Evolutionary conservation across 2,113 vertebrate species (phyloP).

Genomic region (Tyto alba): DNA sequence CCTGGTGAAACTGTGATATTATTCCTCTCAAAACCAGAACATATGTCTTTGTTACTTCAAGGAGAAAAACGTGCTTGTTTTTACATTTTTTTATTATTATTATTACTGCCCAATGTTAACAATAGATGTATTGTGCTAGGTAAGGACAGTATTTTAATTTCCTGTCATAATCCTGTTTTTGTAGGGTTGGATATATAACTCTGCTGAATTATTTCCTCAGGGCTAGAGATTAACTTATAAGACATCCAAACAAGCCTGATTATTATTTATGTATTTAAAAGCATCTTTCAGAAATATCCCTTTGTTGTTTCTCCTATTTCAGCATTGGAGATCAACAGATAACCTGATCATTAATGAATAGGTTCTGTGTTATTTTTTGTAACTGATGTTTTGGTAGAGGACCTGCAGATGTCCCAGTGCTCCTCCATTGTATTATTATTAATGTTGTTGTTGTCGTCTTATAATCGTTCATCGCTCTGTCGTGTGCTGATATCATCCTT

Average conservation of each 20-base stretch:
- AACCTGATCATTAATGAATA: not conserved
- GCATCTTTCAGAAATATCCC: not conserved
- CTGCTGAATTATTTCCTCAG: not conserved
- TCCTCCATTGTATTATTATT: not conserved
- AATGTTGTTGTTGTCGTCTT: not conserved
- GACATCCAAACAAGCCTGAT: not conserved
- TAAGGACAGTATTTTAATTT: not conserved
- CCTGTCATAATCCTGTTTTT: not conserved
- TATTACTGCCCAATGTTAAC: not conserved
- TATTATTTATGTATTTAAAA: not conserved
- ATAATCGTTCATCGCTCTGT: not conserved
- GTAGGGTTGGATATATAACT: not conserved
- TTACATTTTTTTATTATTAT: not conserved
- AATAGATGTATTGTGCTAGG: not conserved
- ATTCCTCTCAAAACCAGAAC: not conserved
- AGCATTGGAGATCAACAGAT: not conserved
- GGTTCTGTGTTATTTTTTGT: not conserved
- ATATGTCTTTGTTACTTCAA: not conserved
- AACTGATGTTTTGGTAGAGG: not conserved
- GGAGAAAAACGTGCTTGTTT: not conserved
- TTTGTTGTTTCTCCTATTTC: not conserved
- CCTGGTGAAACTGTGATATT: not conserved
- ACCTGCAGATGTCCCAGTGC: not conserved
- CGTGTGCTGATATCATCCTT: not conserved
- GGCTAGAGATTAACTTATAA: not conserved